phyloP scores from a whole-genome alignment of 2,797 vertebrate genomes.

The Neosalanx taihuensis region DNA sequence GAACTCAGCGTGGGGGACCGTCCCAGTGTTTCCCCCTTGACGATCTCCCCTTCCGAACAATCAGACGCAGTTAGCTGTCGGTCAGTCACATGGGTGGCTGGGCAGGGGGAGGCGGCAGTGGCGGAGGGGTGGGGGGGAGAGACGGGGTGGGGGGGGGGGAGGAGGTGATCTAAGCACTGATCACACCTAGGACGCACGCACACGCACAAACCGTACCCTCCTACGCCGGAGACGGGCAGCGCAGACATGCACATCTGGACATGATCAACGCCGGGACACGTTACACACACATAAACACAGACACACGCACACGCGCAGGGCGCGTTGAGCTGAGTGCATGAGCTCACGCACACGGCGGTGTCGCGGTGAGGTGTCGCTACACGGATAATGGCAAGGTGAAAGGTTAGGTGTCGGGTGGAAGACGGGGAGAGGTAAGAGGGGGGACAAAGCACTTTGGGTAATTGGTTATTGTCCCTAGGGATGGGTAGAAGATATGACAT shows the following conservation, averaged over 20 bases:
- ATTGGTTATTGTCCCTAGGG: slow-evolving; percentile 57
- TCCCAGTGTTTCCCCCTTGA: not conserved
- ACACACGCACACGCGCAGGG: not conserved
- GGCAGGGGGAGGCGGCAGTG: too few species aligned
- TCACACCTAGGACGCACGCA: not conserved
- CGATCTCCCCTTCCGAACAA: not conserved
- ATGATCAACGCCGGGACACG: not conserved
- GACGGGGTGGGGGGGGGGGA: too few species aligned
- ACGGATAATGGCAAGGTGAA: slow-evolving; percentile 51
- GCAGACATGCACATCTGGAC: slow-evolving; percentile 2
- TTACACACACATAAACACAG: not conserved
- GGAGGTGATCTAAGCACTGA: not conserved
- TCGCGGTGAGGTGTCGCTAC: slow-evolving; percentile 35
- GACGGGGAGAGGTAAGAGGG: slow-evolving; percentile 27
- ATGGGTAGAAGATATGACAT: slow-evolving; percentile 50
- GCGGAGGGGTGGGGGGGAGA: too few species aligned
- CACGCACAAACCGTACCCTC: not conserved
- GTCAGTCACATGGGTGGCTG: not conserved
- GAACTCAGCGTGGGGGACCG: not conserved
- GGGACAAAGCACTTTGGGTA: slow-evolving; percentile 54
- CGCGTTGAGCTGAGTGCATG: not conserved
- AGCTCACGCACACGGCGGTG: slow-evolving; percentile 13
- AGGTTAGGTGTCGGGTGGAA: slow-evolving; percentile 31
- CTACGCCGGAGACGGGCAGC: not conserved
- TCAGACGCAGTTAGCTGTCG: not conserved